A percentile compares a stretch with the other conserved stretches of the same genome.
These are phyloP conservation scores for Mesocricetus auratus DNA, from an alignment of 2,113 vertebrate species.

Conservation along the genomic window DNA sequence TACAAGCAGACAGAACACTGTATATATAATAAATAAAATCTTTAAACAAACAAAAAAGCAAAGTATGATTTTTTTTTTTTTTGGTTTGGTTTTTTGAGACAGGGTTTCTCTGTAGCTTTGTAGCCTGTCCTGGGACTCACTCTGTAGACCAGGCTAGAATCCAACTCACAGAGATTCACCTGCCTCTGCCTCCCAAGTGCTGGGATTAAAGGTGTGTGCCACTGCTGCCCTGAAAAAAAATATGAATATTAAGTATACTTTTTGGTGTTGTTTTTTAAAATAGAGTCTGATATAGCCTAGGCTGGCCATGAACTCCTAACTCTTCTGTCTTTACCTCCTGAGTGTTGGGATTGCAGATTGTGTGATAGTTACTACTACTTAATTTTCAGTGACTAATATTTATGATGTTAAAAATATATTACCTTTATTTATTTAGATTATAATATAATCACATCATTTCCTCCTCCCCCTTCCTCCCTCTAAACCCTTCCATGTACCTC, in stretches of 20 bases:
- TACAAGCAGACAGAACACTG: no score
- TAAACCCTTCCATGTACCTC: not conserved
- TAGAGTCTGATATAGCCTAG: not conserved
- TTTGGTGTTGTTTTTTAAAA: not conserved
- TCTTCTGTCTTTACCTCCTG: not conserved
- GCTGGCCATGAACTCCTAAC: not conserved
- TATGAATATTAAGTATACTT: not conserved
- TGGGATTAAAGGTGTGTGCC: no score
- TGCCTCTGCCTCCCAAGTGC: no score
- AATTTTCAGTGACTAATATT: not conserved
- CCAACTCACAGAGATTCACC: no score
- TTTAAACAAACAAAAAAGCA: not conserved
- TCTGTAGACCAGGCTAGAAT: no score
- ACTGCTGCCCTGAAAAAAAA: no score
- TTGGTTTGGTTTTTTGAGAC: no score
- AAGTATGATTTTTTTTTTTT: not conserved
- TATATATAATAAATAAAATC: no score
- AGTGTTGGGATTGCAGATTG: not conserved
- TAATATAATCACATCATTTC: not conserved
- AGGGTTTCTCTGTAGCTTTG: no score
- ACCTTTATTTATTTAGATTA: not conserved
- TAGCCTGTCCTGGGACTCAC: no score
- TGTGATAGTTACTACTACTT: not conserved
- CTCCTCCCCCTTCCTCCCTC: not conserved
- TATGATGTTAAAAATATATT: not conserved